Conservation (phyloP, 2,888 invertebrate species). For the Drosophila nr. medialis region DNA sequence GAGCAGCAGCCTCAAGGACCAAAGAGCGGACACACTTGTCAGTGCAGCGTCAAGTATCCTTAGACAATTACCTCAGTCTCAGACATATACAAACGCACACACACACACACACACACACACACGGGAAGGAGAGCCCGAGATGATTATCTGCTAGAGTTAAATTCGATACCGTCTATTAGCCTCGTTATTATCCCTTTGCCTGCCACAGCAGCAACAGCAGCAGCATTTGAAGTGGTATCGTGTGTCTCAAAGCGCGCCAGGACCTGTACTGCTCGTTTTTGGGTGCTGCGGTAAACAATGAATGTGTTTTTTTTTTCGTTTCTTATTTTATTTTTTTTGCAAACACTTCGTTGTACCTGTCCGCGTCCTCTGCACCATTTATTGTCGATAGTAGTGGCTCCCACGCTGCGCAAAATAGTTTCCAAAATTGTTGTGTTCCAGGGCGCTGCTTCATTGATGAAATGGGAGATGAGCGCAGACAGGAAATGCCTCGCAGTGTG, state of each 20-base stretch:
- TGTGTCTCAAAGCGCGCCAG: slow-evolving; percentile 70
- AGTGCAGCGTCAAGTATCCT: slow-evolving; percentile 69
- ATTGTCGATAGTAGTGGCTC: slow-evolving; percentile 47
- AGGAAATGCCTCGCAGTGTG: slow-evolving; percentile 54
- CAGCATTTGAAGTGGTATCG: slow-evolving; percentile 82
- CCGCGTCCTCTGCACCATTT: slow-evolving; percentile 32
- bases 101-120: not conserved
- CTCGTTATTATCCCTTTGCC: slow-evolving; percentile 77
- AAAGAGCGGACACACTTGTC: slow-evolving; percentile 38
- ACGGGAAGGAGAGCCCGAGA: slow-evolving; percentile 50
- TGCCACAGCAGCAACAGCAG: slow-evolving; percentile 13
- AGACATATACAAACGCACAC: not conserved
- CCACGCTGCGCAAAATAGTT: slow-evolving; percentile 68
- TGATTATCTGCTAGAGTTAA: slow-evolving; percentile 83
- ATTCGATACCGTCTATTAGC: slow-evolving; percentile 84
- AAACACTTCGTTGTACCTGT: slow-evolving; percentile 53
- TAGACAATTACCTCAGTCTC: slow-evolving; percentile 73
- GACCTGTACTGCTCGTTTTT: slow-evolving; percentile 26
- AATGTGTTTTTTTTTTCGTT: not conserved
- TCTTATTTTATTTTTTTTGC: slow-evolving; percentile 6
- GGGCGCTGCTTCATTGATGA: slow-evolving; percentile 65
- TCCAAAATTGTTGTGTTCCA: slow-evolving; percentile 27
- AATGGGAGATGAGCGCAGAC: slow-evolving; percentile 68
- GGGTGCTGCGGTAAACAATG: slow-evolving; percentile 61
- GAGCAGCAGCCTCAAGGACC: slow-evolving; percentile 33